Evolutionary conservation across 2,888 invertebrate genomes (phyloP).

Genomic region (Cyclophora albipunctata): DNA sequence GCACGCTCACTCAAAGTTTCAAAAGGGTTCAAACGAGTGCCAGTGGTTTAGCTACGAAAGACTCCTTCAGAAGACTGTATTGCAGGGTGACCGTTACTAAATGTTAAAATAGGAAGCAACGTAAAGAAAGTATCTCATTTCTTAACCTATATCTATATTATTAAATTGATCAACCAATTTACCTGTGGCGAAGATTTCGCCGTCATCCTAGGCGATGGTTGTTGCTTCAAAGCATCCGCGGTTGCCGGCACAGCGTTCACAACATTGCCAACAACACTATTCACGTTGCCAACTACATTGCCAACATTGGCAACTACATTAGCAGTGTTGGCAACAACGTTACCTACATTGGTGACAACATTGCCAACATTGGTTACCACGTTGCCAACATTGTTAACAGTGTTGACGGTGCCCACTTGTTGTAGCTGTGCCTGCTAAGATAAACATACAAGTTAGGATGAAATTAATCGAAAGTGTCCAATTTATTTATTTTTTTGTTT

Average conservation of each 20-base stretch:
- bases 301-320: slow-evolving; percentile 36
- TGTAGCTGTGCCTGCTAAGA: slow-evolving; percentile 81
- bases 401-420: slow-evolving; percentile 49
- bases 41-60: too few relatives aligned
- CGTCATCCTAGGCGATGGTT: slow-evolving; percentile 55
- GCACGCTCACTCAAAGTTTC: too few relatives aligned
- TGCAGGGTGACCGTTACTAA: slow-evolving; percentile 8
- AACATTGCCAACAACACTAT: slow-evolving; percentile 28
- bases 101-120: too few relatives aligned
- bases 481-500: too few relatives aligned
- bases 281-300: slow-evolving; percentile 24
- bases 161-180: slow-evolving; percentile 5
- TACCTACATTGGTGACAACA: slow-evolving; percentile 35
- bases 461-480: background rate
- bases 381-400: slow-evolving; percentile 24
- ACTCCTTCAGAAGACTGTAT: too few relatives aligned
- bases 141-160: too few relatives aligned
- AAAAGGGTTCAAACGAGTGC: too few relatives aligned
- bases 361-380: slow-evolving; percentile 28
- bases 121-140: too few relatives aligned
- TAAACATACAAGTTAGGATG: slow-evolving; percentile 1
- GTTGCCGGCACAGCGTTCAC: slow-evolving; percentile 21
- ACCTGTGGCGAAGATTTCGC: slow-evolving; percentile 64
- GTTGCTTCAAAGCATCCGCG: slow-evolving; percentile 58
- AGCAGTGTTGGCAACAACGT: slow-evolving; percentile 26